Evolutionary conservation across 2,797 vertebrate genomes (phyloP).

Genomic region (Poecilia wingei): DNA sequence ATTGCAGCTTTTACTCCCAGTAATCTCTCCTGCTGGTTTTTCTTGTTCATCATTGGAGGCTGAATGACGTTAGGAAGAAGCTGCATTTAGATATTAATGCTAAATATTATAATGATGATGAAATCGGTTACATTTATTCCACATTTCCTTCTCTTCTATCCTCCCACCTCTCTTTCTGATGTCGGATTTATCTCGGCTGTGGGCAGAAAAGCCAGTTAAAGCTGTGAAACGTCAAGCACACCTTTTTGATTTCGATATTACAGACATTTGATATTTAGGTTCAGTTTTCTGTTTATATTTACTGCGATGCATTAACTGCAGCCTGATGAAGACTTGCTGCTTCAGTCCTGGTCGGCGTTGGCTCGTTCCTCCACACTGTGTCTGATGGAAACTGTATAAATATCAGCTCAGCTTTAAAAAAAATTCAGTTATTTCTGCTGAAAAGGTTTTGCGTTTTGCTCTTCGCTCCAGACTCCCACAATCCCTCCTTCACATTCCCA

Average conservation of each 20-base stretch:
- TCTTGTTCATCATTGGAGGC: not conserved
- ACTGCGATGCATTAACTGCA: not conserved
- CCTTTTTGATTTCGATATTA: not conserved
- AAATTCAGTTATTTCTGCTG: not conserved
- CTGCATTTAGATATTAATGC: not conserved
- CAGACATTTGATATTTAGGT: not conserved
- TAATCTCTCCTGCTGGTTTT: not conserved
- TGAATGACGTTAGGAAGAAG: not conserved
- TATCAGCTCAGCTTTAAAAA: not conserved
- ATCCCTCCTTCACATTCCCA: not conserved
- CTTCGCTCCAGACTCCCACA: constrained; percentile 3
- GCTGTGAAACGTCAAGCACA: not conserved
- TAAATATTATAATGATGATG: not conserved
- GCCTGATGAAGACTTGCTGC: not conserved
- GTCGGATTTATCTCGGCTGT: not conserved
- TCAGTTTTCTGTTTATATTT: not conserved
- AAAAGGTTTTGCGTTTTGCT: not conserved
- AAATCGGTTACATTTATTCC: not conserved
- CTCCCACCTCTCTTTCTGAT: not conserved
- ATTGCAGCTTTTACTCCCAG: not conserved
- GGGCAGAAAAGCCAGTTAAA: not conserved
- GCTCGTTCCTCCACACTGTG: not conserved
- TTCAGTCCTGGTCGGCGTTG: not conserved
- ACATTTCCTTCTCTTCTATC: not conserved
- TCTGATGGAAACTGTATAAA: not conserved